These are phyloP conservation scores for Tipula helvola DNA, from an alignment of 2,888 invertebrate genomes.

Conservation along the genomic window DNA sequence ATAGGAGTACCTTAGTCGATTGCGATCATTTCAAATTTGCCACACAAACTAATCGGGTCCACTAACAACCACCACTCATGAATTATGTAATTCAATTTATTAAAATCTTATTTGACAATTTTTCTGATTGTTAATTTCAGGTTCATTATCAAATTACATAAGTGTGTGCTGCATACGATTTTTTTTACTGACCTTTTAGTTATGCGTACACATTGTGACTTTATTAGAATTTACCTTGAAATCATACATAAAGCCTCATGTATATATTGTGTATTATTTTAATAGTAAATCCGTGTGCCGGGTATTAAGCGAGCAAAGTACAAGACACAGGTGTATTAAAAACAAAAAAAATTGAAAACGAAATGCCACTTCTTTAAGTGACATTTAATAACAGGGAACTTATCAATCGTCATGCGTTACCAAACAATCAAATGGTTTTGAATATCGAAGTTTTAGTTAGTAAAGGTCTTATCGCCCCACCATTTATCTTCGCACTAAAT, in stretches of 20 bases:
- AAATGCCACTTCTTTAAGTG: background rate
- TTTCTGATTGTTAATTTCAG: background rate
- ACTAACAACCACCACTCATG: background rate
- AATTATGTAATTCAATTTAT: background rate
- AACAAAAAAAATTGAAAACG: background rate
- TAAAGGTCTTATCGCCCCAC: background rate
- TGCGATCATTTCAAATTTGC: background rate
- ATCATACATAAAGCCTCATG: background rate
- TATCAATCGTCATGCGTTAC: background rate
- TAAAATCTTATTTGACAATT: background rate
- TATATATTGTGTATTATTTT: background rate
- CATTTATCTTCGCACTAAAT: background rate
- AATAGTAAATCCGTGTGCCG: background rate
- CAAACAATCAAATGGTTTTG: background rate
- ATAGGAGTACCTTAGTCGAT: background rate
- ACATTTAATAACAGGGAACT: background rate
- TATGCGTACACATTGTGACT: background rate
- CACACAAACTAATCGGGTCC: background rate
- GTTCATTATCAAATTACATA: background rate
- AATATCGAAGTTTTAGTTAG: background rate
- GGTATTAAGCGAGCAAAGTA: background rate
- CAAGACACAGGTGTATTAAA: background rate
- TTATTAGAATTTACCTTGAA: background rate
- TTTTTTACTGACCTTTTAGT: background rate
- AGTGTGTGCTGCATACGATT: too few relatives aligned